A percentile compares a stretch with the other conserved stretches of the same genome.
Evolutionary conservation across 2,797 vertebrate genomes (phyloP).

Genomic region (Erethizon dorsatum): DNA sequence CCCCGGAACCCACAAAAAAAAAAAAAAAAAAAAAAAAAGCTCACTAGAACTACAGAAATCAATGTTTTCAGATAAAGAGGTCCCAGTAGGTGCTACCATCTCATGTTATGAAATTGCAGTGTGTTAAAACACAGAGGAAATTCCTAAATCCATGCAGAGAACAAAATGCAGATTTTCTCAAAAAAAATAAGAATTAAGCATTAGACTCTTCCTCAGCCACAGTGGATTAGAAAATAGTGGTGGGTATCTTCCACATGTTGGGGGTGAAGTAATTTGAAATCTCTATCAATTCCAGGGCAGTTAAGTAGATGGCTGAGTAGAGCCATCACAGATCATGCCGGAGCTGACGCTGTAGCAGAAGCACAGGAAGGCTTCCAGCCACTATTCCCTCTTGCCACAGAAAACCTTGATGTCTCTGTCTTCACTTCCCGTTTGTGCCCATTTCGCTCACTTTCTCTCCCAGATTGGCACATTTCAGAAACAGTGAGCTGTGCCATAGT

Average conservation of each 20-base stretch:
- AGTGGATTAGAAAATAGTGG: neutral
- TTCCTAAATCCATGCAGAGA: neutral
- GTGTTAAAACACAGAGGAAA: constrained; percentile 6
- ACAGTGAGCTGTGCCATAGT: neutral
- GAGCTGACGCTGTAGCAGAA: neutral
- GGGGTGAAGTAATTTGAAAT: constrained; percentile 1
- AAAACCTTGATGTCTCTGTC: neutral
- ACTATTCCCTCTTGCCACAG: neutral
- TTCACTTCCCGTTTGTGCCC: neutral
- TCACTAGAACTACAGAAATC: neutral
- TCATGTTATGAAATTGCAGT: neutral
- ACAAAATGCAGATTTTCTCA: neutral
- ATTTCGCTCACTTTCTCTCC: neutral
- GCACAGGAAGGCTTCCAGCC: neutral
- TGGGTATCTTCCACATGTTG: neutral
- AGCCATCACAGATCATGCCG: neutral
- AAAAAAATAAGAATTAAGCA: neutral
- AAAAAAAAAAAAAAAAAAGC: too few species aligned
- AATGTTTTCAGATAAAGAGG: neutral
- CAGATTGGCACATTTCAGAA: neutral
- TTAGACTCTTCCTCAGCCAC: neutral
- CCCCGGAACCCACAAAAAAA: too few species aligned
- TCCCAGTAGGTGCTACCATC: neutral
- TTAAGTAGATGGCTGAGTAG: neutral
- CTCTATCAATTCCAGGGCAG: neutral